phyloP scores from a whole-genome alignment of 2,113 vertebrate genomes.

The Bolborhynchus lineola region DNA sequence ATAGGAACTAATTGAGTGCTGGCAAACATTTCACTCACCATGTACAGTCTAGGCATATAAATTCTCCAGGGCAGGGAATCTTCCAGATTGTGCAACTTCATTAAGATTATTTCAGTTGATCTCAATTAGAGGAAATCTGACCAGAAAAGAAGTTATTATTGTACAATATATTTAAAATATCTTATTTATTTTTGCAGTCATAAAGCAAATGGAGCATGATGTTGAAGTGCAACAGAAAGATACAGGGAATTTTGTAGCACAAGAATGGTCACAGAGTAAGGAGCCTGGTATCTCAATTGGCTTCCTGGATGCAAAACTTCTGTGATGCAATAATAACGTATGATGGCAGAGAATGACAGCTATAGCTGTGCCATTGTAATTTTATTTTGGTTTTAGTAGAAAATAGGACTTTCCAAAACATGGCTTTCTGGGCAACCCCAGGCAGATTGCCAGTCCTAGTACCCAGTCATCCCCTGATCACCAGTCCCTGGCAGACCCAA shows the following conservation, averaged over 20 bases:
- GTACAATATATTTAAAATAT: neutral
- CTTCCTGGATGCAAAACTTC: neutral
- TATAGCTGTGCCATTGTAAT: neutral
- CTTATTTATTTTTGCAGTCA: neutral
- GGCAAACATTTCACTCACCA: conserved; percentile 28
- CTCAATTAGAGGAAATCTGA: neutral
- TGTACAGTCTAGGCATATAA: neutral
- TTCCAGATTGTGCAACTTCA: neutral
- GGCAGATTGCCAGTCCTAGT: fast-evolving
- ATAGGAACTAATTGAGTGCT: conserved; percentile 33
- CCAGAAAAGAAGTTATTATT: neutral
- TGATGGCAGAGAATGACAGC: neutral
- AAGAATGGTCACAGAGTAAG: neutral
- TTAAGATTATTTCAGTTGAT: neutral
- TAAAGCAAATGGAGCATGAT: neutral
- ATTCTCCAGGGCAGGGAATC: neutral
- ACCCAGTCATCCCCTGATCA: neutral
- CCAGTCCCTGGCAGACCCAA: neutral
- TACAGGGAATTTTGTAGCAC: neutral
- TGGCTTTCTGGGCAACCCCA: neutral
- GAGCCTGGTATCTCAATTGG: neutral
- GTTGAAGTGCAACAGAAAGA: neutral
- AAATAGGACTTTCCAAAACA: neutral
- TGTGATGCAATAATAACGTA: neutral
- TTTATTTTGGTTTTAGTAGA: neutral